phyloP scores from a whole-genome alignment of 2,888 invertebrate species.

The Hemicrepidius hirtus region DNA sequence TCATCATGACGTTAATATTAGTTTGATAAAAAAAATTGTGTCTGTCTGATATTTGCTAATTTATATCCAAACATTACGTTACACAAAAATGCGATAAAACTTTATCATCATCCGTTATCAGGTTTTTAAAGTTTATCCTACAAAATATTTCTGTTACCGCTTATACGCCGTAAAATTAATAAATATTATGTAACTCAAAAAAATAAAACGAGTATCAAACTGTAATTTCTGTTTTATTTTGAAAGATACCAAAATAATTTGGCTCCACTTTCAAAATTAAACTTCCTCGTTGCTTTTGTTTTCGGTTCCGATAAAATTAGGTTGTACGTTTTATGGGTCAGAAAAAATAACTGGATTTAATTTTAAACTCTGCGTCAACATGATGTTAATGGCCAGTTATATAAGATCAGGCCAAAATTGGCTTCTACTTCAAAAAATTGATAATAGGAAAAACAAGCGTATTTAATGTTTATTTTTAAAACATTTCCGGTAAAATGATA shows the following conservation, averaged over 20 bases:
- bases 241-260: too few relatives aligned
- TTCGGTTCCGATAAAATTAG: not conserved
- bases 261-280: too few relatives aligned
- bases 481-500: too few relatives aligned
- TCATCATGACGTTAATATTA: not conserved
- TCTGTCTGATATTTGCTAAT: not conserved
- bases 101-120: too few relatives aligned
- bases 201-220: too few relatives aligned
- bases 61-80: not conserved
- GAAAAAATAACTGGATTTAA: conserved; percentile 7
- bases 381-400: not conserved
- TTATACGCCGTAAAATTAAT: conserved; percentile 10
- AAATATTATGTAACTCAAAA: not conserved
- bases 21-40: not conserved
- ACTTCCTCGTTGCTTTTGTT: too few relatives aligned
- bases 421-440: too few relatives aligned
- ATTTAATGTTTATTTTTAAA: too few relatives aligned
- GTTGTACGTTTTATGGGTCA: conserved; percentile 9
- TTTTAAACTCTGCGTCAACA: not conserved
- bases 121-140: not conserved
- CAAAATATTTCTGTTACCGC: not conserved
- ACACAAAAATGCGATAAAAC: too few relatives aligned
- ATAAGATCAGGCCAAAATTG: not conserved
- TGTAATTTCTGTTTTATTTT: too few relatives aligned
- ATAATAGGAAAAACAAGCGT: too few relatives aligned